Conservation (phyloP, 2,888 invertebrate species). For the Mellilla xanthometata region DNA sequence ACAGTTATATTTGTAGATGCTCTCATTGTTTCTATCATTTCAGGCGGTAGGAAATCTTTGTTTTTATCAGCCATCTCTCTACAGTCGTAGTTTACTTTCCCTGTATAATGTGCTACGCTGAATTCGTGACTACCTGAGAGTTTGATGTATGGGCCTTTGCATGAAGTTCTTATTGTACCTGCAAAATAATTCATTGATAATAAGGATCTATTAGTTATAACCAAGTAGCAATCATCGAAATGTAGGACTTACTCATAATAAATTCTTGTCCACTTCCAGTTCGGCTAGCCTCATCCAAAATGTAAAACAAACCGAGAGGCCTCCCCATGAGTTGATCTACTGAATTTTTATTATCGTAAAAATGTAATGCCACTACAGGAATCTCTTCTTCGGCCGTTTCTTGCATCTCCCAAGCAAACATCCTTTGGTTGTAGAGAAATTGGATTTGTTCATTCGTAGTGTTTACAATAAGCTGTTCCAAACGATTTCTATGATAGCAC, state of each 20-base stretch:
- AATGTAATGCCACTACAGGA: slow-evolving; percentile 86
- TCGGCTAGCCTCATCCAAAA: slow-evolving; percentile 94
- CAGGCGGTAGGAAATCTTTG: slow-evolving; percentile 94
- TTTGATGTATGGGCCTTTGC: slow-evolving; percentile 80
- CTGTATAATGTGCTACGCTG: slow-evolving; percentile 94
- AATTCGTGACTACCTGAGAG: slow-evolving; percentile 86
- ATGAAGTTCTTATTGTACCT: slow-evolving; percentile 82
- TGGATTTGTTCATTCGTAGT: slow-evolving; percentile 96
- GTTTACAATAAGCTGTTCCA: slow-evolving; percentile 95
- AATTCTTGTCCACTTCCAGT: slow-evolving; percentile 86
- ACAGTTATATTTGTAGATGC: slow-evolving; percentile 87
- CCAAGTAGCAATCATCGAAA: no score
- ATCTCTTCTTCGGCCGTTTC: slow-evolving; percentile 91
- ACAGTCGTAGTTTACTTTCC: slow-evolving; percentile 92
- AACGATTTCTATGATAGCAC: slow-evolving; percentile 92
- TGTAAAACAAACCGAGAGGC: slow-evolving; percentile 90
- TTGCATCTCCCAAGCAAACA: slow-evolving; percentile 95
- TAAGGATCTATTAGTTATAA: no score
- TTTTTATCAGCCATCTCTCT: slow-evolving; percentile 94
- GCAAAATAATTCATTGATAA: slow-evolving; percentile 28
- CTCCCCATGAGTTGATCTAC: slow-evolving; percentile 94
- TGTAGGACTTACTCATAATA: slow-evolving; percentile 84
- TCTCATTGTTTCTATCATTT: slow-evolving; percentile 93
- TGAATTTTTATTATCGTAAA: slow-evolving; percentile 93
- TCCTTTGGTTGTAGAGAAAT: slow-evolving; percentile 95